Conservation (phyloP, 2,797 vertebrate species). For the Trematomus bernacchii region DNA sequence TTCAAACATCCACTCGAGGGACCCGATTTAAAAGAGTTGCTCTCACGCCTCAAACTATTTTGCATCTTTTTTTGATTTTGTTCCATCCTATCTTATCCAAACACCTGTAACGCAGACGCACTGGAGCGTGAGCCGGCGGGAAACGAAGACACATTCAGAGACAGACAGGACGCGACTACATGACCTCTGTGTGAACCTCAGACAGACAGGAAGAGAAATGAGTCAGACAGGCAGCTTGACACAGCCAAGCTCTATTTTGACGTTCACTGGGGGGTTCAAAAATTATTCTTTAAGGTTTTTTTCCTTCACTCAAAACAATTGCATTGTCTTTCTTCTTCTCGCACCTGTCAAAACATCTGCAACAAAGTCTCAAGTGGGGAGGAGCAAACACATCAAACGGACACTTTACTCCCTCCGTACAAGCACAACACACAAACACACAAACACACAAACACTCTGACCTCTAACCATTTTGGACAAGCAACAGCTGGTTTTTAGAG, state of each 20-base stretch:
- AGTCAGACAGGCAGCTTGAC: conserved; percentile 44
- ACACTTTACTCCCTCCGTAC: neutral
- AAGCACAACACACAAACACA: conserved; percentile 28
- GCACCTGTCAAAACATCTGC: conserved; percentile 33
- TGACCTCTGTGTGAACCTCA: conserved; percentile 56
- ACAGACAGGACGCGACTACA: conserved; percentile 19
- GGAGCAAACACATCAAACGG: conserved; percentile 14
- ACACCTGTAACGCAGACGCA: conserved; percentile 59
- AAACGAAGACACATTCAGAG: neutral
- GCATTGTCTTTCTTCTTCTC: conserved; percentile 31
- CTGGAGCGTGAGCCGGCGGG: conserved; percentile 3
- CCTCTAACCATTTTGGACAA: conserved; percentile 57
- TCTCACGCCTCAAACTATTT: conserved; percentile 55
- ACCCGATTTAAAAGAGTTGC: conserved; percentile 52
- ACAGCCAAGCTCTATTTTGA: conserved; percentile 19
- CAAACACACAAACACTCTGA: conserved; percentile 26
- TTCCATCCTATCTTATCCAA: conserved; percentile 50
- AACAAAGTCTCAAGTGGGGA: neutral
- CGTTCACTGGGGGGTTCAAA: conserved; percentile 24
- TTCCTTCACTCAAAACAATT: conserved; percentile 28
- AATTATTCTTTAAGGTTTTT: conserved; percentile 37
- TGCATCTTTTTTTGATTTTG: conserved; percentile 39
- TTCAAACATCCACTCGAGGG: conserved; percentile 37
- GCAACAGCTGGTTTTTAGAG: conserved; percentile 52
- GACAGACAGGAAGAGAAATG: conserved; percentile 22